These are phyloP conservation scores for Gadus macrocephalus DNA, from an alignment of 2,113 vertebrate genomes.

Conservation along the genomic window DNA sequence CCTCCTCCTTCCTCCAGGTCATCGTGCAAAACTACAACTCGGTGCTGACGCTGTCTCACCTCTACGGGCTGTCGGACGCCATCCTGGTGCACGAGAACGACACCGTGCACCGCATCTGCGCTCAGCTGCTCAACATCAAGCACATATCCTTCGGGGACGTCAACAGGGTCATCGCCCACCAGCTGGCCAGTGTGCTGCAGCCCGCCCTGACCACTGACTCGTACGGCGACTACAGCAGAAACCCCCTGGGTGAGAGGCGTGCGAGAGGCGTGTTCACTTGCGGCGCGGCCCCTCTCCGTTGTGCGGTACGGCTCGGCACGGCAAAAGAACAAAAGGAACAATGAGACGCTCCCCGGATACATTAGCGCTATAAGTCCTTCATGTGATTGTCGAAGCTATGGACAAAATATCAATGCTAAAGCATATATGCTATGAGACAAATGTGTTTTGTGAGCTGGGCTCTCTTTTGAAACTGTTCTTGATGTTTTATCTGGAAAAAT, in stretches of 20 bases:
- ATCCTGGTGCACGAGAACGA: conserved; percentile 95
- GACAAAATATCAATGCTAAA: no score
- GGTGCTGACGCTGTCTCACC: conserved; percentile 84
- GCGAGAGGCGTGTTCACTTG: neutral
- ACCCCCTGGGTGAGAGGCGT: conserved; percentile 79
- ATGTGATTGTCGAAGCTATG: no score
- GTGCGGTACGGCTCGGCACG: no score
- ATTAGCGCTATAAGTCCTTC: no score
- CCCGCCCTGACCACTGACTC: conserved; percentile 70
- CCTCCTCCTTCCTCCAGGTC: conserved; percentile 70
- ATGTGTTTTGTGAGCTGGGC: no score
- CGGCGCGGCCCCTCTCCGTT: no score
- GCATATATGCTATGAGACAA: no score
- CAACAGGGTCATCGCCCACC: conserved; percentile 89
- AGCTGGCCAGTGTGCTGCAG: conserved; percentile 89
- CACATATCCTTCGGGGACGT: conserved; percentile 87
- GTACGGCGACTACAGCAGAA: conserved; percentile 73
- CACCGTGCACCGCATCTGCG: conserved; percentile 85
- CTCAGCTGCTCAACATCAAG: conserved; percentile 85
- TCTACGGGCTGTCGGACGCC: conserved; percentile 90
- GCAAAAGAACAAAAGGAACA: no score
- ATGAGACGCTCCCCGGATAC: no score
- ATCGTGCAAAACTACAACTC: conserved; percentile 98
- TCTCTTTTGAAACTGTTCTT: no score
- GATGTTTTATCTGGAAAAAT: no score